These are phyloP conservation scores for Physella acuta DNA, from an alignment of 1,140 invertebrate genomes.

Conservation along the genomic window DNA sequence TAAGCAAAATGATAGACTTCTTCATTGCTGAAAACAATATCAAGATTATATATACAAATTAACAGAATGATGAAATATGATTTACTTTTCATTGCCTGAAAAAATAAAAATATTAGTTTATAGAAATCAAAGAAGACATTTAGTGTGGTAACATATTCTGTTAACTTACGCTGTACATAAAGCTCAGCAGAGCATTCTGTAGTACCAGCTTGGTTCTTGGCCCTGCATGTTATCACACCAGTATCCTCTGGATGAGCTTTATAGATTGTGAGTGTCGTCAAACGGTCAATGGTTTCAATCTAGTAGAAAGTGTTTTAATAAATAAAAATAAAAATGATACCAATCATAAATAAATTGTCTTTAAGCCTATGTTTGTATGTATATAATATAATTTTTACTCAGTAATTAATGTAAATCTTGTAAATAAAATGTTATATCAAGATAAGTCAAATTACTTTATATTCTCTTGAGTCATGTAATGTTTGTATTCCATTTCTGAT, in stretches of 20 bases:
- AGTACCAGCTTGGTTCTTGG: conserved; percentile 82
- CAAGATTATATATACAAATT: background rate
- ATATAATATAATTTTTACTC: too few species aligned
- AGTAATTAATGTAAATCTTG: background rate
- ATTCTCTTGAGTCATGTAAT: conserved; percentile 49
- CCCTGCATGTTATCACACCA: conserved; percentile 89
- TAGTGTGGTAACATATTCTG: background rate
- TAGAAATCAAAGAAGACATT: too few species aligned
- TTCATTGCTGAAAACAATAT: background rate
- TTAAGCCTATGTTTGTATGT: background rate
- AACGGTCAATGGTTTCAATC: conserved; percentile 51
- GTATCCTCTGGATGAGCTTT: conserved; percentile 81
- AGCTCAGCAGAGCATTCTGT: conserved; percentile 68
- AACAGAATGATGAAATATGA: background rate
- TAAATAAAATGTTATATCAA: background rate
- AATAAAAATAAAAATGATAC: too few species aligned
- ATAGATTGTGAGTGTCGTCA: conserved; percentile 63
- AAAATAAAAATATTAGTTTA: background rate
- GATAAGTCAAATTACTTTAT: conserved; percentile 40
- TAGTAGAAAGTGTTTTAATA: conserved; percentile 23
- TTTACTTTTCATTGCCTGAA: too few species aligned
- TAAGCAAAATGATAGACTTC: too few species aligned
- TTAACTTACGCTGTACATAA: conserved; percentile 65
- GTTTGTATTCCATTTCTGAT: conserved; percentile 84
- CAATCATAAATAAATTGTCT: too few species aligned